phyloP scores from a whole-genome alignment of 1,140 invertebrate species.

The Probaryconus sp. region DNA sequence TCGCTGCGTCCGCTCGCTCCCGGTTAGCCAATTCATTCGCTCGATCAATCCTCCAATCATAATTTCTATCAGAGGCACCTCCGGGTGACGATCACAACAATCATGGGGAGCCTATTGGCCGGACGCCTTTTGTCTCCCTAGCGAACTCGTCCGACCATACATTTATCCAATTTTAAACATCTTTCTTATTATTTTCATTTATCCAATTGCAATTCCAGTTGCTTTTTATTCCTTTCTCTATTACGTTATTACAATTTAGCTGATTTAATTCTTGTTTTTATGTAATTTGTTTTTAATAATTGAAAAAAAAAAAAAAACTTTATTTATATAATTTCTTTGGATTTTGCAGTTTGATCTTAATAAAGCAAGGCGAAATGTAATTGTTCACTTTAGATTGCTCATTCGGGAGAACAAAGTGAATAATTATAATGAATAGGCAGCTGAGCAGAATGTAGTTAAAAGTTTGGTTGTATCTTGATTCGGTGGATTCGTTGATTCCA shows the following conservation, averaged over 20 bases:
- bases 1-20: slow-evolving; percentile 76
- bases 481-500: neutral
- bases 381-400: too few species aligned
- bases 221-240: slow-evolving; percentile 24
- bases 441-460: too few species aligned
- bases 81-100: slow-evolving; percentile 76
- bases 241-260: too few species aligned
- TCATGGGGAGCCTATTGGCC: slow-evolving; percentile 69
- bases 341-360: too few species aligned
- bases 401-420: too few species aligned
- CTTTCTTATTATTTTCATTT: slow-evolving; percentile 53
- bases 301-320: too few species aligned
- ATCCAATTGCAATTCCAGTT: slow-evolving; percentile 48
- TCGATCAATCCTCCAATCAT: slow-evolving; percentile 76
- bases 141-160: slow-evolving; percentile 36
- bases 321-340: too few species aligned
- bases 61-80: slow-evolving; percentile 79
- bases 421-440: too few species aligned
- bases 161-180: slow-evolving; percentile 61
- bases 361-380: too few species aligned
- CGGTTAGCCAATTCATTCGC: slow-evolving; percentile 58
- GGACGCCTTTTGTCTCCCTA: slow-evolving; percentile 73
- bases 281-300: too few species aligned
- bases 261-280: too few species aligned
- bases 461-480: slow-evolving; percentile 7